Base-by-base conservation (phyloP, 2,888 invertebrate species). In the Auanema sp. region DNA sequence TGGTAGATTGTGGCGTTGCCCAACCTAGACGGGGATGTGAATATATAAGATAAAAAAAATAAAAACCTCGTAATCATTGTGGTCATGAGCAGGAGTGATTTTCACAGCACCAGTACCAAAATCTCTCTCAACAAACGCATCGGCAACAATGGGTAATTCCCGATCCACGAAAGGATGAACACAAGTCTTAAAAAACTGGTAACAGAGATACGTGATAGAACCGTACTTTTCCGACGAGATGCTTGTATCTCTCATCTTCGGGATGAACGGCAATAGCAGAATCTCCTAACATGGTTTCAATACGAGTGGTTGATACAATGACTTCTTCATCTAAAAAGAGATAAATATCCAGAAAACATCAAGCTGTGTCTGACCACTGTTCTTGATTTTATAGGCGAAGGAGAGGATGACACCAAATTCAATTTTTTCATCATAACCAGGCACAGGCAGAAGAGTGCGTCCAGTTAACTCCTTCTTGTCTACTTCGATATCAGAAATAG, bases 101-200 rank as follows among this genome's bases (percentile, higher is more conserved):
- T 99, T 99, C 0, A 98, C 98, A 65, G 95, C 96, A 76, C 97
- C 96, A 60, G 96, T 97, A 79, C 98, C 98, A 84, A 97, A 99
- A 66, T 89, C 89, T 87, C 90, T 90, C 79, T 98, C 97, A 0
- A 99, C 98, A 84, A 92, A 95, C 1, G 91, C 90, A 84, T 99
- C 98, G 53, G 90, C 89, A 14, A 99, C 89, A 75, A 99, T 90
- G 0, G 94, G 93, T 72, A 99, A 85, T 68, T 88, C 88, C 61
- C 94, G 89, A 59, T 90, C 87, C 65, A 90, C 87, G 85, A 98
- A 92, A 0, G 98, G 97, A 88, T 99, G 98, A 49, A 88, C 86
- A 1, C 93, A 89, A 77, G 86, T 87, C 86, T 91, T 33, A 5
- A 16, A n/a, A 16, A 50, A 12, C 21, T 21, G 16, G 50, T 23